These are phyloP conservation scores for Limosa lapponica DNA, from an alignment of 2,797 vertebrate genomes.

Conservation along the genomic window DNA sequence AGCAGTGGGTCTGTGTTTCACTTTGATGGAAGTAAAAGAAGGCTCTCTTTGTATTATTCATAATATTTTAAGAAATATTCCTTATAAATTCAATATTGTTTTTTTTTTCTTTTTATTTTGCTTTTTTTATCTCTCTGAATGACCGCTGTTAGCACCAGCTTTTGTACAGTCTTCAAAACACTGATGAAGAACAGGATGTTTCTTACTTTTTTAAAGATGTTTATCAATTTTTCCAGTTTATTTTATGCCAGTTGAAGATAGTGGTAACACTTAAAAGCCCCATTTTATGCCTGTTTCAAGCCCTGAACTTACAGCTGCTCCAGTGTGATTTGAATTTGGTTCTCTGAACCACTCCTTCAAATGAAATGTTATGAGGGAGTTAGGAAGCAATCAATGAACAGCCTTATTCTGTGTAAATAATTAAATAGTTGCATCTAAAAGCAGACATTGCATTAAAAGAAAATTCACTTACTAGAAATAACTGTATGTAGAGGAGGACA, in stretches of 20 bases:
- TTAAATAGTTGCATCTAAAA: constrained; percentile 67
- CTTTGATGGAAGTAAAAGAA: neutral
- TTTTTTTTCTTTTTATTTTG: neutral
- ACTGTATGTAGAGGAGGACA: neutral
- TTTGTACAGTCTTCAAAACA: neutral
- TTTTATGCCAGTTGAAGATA: neutral
- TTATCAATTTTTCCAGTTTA: neutral
- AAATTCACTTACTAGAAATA: constrained; percentile 24
- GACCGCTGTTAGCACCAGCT: neutral
- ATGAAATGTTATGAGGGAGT: neutral
- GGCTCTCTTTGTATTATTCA: neutral
- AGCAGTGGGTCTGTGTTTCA: neutral
- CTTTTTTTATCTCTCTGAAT: neutral
- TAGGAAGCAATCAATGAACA: constrained; percentile 51
- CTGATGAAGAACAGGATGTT: neutral
- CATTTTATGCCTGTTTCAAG: neutral
- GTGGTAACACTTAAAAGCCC: neutral
- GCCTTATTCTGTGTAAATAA: constrained; percentile 44
- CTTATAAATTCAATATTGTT: neutral
- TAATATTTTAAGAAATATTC: neutral
- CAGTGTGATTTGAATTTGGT: neutral
- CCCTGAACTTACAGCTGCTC: neutral
- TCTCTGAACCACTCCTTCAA: constrained; percentile 12
- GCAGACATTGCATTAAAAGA: constrained; percentile 55
- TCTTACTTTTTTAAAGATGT: neutral